A percentile compares a stretch with the other conserved stretches of the same genome.
phyloP scores from a whole-genome alignment of 2,888 invertebrate genomes.

The Meiosimyza platycephala region DNA sequence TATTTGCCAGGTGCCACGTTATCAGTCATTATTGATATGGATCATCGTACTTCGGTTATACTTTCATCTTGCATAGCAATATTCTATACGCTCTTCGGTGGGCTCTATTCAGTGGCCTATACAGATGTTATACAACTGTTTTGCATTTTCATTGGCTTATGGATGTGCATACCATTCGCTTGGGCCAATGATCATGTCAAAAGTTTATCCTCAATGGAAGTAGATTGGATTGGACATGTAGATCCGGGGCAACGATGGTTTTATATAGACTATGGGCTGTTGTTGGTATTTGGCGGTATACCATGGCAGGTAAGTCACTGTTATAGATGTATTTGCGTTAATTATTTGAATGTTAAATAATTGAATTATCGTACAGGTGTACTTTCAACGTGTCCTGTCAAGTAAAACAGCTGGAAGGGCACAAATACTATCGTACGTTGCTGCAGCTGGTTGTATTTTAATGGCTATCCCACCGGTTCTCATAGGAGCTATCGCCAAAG shows the following conservation, averaged over 20 bases:
- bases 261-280: slow-evolving; percentile 88
- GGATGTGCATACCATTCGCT: slow-evolving; percentile 98
- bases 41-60: slow-evolving; percentile 91
- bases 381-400: slow-evolving; percentile 97
- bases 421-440: slow-evolving; percentile 94
- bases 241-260: slow-evolving; percentile 79
- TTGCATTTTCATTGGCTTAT: slow-evolving; percentile 97
- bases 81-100: slow-evolving; percentile 97
- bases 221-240: slow-evolving; percentile 90
- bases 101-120: slow-evolving; percentile 97
- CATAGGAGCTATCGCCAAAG: slow-evolving; percentile 96
- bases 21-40: slow-evolving; percentile 96
- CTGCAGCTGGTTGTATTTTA: slow-evolving; percentile 93
- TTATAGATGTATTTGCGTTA: not conserved
- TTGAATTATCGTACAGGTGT: slow-evolving; percentile 74
- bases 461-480: slow-evolving; percentile 98
- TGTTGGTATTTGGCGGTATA: slow-evolving; percentile 94
- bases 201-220: slow-evolving; percentile 83
- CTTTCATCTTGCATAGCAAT: slow-evolving; percentile 96
- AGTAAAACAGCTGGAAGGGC: slow-evolving; percentile 95
- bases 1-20: slow-evolving; percentile 84
- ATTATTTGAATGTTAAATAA: not conserved
- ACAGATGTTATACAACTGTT: slow-evolving; percentile 98
- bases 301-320: slow-evolving; percentile 85
- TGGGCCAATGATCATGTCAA: slow-evolving; percentile 88